phyloP scores from a whole-genome alignment of 2,888 invertebrate genomes.

The Meliscaeva auricollis region DNA sequence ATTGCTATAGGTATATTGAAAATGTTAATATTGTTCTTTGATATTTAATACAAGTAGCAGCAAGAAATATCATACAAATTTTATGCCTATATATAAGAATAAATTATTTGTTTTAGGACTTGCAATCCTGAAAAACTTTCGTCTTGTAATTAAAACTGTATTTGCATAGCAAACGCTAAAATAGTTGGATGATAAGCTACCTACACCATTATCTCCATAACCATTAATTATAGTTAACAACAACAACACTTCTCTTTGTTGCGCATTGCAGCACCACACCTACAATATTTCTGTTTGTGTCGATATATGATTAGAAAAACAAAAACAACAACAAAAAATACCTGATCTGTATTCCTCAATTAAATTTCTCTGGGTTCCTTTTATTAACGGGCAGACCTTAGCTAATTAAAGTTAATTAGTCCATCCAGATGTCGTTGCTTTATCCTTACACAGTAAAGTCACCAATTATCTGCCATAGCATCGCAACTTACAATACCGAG shows the following conservation, averaged over 20 bases:
- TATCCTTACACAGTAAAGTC: constrained; percentile 65
- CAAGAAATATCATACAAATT: constrained; percentile 8
- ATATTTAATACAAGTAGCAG: constrained; percentile 33
- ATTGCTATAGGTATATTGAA: constrained; percentile 11
- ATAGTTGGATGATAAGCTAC: constrained; percentile 5
- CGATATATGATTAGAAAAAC: constrained; percentile 2
- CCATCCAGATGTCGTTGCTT: constrained; percentile 70
- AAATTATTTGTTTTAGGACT: constrained; percentile 6
- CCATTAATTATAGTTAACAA: constrained; percentile 44
- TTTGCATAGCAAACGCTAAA: constrained; percentile 21
- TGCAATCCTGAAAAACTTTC: neutral
- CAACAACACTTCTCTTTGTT: constrained; percentile 40
- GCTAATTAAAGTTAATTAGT: constrained; percentile 74
- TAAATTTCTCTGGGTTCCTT: constrained; percentile 58
- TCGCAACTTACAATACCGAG: constrained; percentile 50
- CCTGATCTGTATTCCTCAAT: constrained; percentile 64
- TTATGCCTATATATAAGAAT: neutral
- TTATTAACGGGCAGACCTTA: constrained; percentile 67
- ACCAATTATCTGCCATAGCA: constrained; percentile 72
- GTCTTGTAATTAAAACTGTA: constrained; percentile 19
- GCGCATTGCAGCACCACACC: constrained; percentile 16
- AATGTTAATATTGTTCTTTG: constrained; percentile 43
- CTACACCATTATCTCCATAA: constrained; percentile 41
- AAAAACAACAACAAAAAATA: constrained; percentile 35
- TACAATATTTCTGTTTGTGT: constrained; percentile 1